These are phyloP conservation scores for Gymnodraco acuticeps DNA, from an alignment of 2,797 vertebrate species.

Conservation along the genomic window DNA sequence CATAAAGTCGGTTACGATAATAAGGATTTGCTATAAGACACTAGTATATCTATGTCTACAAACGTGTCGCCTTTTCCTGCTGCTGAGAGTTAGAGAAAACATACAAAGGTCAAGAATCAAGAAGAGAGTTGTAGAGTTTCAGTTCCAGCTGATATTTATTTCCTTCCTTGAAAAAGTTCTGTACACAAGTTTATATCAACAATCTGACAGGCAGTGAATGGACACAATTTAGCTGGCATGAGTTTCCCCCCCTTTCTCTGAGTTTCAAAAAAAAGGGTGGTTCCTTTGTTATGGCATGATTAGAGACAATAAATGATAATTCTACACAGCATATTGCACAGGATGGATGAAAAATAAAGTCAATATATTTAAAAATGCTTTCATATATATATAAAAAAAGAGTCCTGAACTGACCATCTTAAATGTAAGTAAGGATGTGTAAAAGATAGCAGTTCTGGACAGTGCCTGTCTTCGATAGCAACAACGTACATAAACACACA, in stretches of 20 bases:
- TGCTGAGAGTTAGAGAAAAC: neutral
- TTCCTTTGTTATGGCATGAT: constrained; percentile 91
- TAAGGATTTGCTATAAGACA: neutral
- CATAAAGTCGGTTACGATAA: neutral
- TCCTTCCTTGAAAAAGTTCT: constrained; percentile 99
- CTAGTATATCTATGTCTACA: neutral
- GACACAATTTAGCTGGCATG: constrained; percentile 98
- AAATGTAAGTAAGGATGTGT: constrained; percentile 88
- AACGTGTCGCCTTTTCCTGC: neutral
- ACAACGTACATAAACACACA: constrained; percentile 99
- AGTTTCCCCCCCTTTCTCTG: constrained; percentile 77
- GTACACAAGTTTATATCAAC: constrained; percentile 99
- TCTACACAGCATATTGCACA: constrained; percentile 99
- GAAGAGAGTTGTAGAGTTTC: constrained; percentile 89
- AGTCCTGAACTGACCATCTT: constrained; percentile 93
- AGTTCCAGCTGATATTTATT: constrained; percentile 99
- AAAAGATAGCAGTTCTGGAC: constrained; percentile 93
- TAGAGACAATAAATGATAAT: constrained; percentile 91
- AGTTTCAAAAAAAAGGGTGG: constrained; percentile 76
- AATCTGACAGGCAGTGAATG: constrained; percentile 99
- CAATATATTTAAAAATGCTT: constrained; percentile 90
- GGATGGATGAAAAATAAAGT: constrained; percentile 96
- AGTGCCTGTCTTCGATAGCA: constrained; percentile 99
- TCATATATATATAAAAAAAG: constrained; percentile 86
- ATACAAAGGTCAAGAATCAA: constrained; percentile 63